Evolutionary conservation across 2,797 vertebrate species (phyloP), one percentile per base, ranked within the genome.

Genomic region (Taeniopygia guttata): DNA sequence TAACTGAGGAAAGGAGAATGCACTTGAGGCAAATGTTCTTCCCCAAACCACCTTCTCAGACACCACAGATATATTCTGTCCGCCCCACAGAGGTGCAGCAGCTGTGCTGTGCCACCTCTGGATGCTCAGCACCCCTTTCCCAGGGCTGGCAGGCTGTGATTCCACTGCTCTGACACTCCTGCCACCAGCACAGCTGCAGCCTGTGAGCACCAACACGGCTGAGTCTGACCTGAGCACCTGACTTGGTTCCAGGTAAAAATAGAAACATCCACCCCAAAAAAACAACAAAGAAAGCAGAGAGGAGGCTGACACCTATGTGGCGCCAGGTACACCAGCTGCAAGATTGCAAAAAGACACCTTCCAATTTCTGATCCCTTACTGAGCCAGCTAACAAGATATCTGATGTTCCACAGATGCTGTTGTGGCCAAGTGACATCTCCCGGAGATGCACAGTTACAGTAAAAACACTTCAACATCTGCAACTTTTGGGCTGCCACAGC

Each of bases 31-130:
- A 54, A 30, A 62, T 6, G 20, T 16, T 80, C 68, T 38, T n/a
- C 43, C 43, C 36, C 38, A 52, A 81, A 58, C 2, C 3, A 1
- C 23, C 29, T 77, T 30, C 32, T 77, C 38, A 42, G 32, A 34
- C 36, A 10, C 1, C 3, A 42, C 18, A 93, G 19, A 9, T 9
- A 26, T 3, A 2, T 10, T 42, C 5, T 67, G 49, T 25, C 23
- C 49, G 48, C 14, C n/a, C 3, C 2, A 36, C 48, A 30, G 56
- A 14, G 13, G 15, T 6, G 0, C 0, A 14, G 45, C 8, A 36
- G 36, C 59, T n/a, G 29, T 23, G 60, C 2, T 46, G 49, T 1
- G 2, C 82, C 3, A 0, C 27, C 62, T 29, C 59, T 5, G 9
- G 5, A 14, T 3, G 22, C 40, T 32, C 58, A 30, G 49, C 58